phyloP scores from a whole-genome alignment of 2,797 vertebrate species.

The Pyrocephalus nanus region DNA sequence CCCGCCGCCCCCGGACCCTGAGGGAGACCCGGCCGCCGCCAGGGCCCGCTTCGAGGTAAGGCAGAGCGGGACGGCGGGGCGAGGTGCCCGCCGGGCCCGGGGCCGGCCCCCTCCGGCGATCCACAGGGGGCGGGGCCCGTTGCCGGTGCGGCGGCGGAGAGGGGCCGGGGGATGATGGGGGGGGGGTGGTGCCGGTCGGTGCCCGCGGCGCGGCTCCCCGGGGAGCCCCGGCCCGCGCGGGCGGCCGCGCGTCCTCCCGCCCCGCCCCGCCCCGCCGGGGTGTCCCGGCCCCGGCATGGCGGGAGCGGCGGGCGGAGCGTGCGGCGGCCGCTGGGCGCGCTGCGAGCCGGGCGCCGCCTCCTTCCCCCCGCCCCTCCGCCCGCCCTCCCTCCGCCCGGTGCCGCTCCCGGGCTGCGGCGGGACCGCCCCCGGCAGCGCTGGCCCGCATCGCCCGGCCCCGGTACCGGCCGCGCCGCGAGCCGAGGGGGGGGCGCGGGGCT shows the following conservation, averaged over 20 bases:
- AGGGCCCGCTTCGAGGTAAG: constrained; percentile 43
- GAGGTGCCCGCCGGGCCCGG: not conserved
- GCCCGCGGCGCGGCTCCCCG: not conserved
- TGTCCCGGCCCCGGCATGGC: constrained; percentile 26
- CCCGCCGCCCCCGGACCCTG: constrained; percentile 13
- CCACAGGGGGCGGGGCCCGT: constrained; percentile 64
- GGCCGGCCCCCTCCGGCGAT: constrained; percentile 13
- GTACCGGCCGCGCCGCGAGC: not conserved
- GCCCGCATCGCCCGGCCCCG: not conserved
- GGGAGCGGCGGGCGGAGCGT: constrained; percentile 21
- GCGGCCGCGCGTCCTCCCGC: not conserved
- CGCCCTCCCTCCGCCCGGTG: not conserved
- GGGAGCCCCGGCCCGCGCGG: not conserved
- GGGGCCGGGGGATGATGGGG: not conserved
- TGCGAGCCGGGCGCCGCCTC: not conserved
- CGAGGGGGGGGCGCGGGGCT: not conserved
- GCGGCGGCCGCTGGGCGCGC: constrained; percentile 10
- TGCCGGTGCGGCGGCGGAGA: not conserved
- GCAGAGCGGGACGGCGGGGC: not conserved
- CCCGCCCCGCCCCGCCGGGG: not conserved
- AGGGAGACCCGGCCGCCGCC: not conserved
- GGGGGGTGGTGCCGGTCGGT: not conserved
- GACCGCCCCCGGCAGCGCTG: not conserved
- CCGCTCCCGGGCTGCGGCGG: constrained; percentile 1
- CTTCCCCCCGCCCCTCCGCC: not conserved